Base-by-base conservation (phyloP, 2,113 vertebrate genomes). In the Oncorhynchus keta region DNA sequence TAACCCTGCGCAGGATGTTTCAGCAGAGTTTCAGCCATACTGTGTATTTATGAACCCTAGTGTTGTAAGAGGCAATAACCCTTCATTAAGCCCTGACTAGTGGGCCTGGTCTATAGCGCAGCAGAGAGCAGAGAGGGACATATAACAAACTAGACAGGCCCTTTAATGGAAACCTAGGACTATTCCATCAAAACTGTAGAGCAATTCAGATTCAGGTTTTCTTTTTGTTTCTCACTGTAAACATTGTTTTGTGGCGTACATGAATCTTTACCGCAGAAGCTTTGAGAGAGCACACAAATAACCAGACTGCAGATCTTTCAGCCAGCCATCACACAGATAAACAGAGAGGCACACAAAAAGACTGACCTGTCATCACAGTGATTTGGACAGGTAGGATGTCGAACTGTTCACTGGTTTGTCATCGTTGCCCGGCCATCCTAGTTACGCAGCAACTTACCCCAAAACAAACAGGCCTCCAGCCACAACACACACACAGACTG, bases 401-500 rank as follows among this genome's bases (percentile, higher is more conserved):
- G 66, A 51, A 73, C 66, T 79, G 11, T 77, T 72, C 68, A 76
- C 76, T 61, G 65, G 59, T 80, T 81, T 73, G 62, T 72, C 73
- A 68, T 78, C 75, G 76, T 79, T 74, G 79, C 67, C 55, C 9
- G 8, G 11, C 35, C 76, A 39, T 74, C 70, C 77, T 77, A 81
- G 75, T 84, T 86, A 84, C 73, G 66, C 79, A 81, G 74, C 74
- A 70, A 55, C 79, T 22, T 76, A 84, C 83, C 85, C 83, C 81
- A 88, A 81, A 88, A 88, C 84, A 87, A 86, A 86, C 84, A 87
- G 77, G 80, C 81, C 74, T 76, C 76, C 55, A 76, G 80, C 77
- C 79, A 75, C 80, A 83, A 87, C 82, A 70, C 55, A 70, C 69
- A 24, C n/a, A 79, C 89, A 93, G 92, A 91, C 91, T 89, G 83